Percentiles rank a stretch among this genome's conserved stretches.
phyloP scores from a whole-genome alignment of 2,797 vertebrate species.

The Onychomys torridus region DNA sequence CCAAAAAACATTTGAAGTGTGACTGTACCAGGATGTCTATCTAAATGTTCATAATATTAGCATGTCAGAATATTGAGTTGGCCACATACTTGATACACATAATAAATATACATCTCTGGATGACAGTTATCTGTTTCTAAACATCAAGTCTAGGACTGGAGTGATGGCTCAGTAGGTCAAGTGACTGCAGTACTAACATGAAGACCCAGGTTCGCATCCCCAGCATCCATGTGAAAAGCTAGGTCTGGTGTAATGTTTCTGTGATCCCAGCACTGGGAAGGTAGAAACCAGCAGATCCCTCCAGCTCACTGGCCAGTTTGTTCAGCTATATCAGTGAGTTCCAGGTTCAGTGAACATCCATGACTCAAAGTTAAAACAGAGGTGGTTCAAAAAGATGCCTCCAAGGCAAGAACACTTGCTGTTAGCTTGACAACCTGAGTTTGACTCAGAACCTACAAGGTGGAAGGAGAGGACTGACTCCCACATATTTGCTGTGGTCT shows the following conservation, averaged over 20 bases:
- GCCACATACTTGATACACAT: not conserved
- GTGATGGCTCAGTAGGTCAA: not conserved
- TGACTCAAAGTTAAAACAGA: not conserved
- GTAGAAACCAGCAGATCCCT: not conserved
- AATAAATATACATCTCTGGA: not conserved
- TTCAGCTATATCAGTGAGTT: not conserved
- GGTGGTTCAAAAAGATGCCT: not conserved
- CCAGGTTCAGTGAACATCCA: not conserved
- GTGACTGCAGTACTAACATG: not conserved
- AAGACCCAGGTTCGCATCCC: too few species aligned
- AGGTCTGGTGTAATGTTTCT: too few species aligned
- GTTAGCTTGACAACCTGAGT: not conserved
- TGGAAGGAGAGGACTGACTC: not conserved
- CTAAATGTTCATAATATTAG: not conserved
- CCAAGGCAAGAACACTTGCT: too few species aligned
- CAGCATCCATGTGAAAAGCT: not conserved
- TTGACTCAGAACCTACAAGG: not conserved
- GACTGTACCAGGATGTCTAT: constrained; percentile 1
- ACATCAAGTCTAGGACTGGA: not conserved
- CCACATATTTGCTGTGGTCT: not conserved
- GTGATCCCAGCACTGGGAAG: not conserved
- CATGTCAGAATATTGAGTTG: not conserved
- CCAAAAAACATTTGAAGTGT: constrained; percentile 44
- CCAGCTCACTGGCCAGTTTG: not conserved
- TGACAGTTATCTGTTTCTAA: not conserved